Base-by-base conservation (phyloP, 2,113 vertebrate species). In the Geococcyx californianus region DNA sequence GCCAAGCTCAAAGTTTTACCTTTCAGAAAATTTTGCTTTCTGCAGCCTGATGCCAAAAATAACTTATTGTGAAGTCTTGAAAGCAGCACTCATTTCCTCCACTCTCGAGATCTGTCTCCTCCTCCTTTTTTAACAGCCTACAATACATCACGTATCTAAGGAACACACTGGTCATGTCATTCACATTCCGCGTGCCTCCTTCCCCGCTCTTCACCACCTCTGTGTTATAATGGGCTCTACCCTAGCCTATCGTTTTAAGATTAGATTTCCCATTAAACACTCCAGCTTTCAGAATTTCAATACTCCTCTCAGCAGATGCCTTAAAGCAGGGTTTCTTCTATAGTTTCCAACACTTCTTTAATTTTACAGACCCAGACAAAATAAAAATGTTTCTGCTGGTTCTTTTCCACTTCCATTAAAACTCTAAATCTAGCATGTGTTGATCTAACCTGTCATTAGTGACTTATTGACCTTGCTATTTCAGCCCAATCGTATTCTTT, bases 241-340 rank as follows among this genome's bases (percentile, higher is more conserved):
- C 38, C 87, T 92, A 23, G 49, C 79, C 56, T 63, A 29, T 16
- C 6, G 9, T 76, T 85, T 83, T 95, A 77, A 93, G 76, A 77
- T 85, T 88, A 90, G 16, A 17, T 72, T 94, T 75, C 74, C 90
- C 56, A 96, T 96, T 95, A 96, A 97, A 87, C 28, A 81, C 54
- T 58, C 54, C 33, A 66, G 42, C 68, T 87, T 68, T 96, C 75
- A 83, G 77, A 88, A 95, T 94, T 51, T 60, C 80, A 63, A 38
- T 80, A 34, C 45, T 64, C 16, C 12, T 94, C 90, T 95, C 72
- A 89, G 60, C 70, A 82, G 76, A 92, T 79, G 25, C 42, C 72
- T 56, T 51, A 66, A 87, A 94, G n/a, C 33, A 69, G 45, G 15
- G n/a, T 54, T 93, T 84, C 88, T 77, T 93, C 79, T 95, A 18